Conservation (phyloP, 2,888 invertebrate genomes). For the Halictus ligatus region DNA sequence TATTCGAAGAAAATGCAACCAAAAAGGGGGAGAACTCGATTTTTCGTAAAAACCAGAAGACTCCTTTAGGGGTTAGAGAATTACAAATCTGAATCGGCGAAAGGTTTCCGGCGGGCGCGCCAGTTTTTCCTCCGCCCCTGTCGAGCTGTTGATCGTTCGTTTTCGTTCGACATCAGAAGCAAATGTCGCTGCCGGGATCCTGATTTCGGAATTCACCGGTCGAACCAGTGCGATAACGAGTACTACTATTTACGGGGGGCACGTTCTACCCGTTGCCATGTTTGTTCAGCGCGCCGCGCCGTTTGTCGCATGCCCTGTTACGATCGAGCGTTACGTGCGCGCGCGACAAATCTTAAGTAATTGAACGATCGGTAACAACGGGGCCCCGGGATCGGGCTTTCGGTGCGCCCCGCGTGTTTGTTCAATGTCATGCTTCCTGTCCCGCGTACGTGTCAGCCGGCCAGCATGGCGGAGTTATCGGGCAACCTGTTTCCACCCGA, state of each 20-base stretch:
- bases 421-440: conserved; percentile 53
- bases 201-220: conserved; percentile 49
- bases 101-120: neutral
- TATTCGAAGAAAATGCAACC: too few species aligned
- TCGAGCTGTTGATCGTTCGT: neutral
- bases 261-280: conserved; percentile 29
- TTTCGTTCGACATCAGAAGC: neutral
- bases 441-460: neutral
- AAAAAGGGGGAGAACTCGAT: too few species aligned
- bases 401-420: neutral
- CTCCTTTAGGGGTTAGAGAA: conserved; percentile 22
- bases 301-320: conserved; percentile 28
- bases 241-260: conserved; percentile 50
- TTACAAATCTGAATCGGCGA: neutral
- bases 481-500: conserved; percentile 1
- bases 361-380: conserved; percentile 27
- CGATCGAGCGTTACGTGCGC: conserved; percentile 39
- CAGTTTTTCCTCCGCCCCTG: neutral
- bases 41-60: neutral
- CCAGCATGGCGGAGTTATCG: neutral
- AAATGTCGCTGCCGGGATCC: conserved; percentile 21
- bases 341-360: conserved; percentile 45
- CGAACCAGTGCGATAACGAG: conserved; percentile 55
- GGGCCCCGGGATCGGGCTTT: neutral
- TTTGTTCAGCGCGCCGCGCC: conserved; percentile 8